Base-by-base conservation (phyloP, 2,113 vertebrate species). In the Ramphastos sulfuratus region DNA sequence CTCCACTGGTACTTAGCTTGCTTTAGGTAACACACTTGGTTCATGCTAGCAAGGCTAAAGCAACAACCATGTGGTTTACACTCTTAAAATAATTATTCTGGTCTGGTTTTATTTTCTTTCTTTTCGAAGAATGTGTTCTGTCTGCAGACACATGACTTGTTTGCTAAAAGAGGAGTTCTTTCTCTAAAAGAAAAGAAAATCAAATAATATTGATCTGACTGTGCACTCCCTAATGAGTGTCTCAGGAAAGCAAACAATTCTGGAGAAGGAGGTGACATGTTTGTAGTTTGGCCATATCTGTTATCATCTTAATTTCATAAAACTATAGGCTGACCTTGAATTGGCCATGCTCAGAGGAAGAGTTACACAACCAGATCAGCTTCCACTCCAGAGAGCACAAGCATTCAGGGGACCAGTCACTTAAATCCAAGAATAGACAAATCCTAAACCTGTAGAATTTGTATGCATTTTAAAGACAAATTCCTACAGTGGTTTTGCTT, bases 151-250 rank as follows among this genome's bases (percentile, higher is more conserved):
- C 30, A 89, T 4, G 10, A 80, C 54, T 75, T 66, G 60, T 89
- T 89, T 66, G 66, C 66, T 46, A 46, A 81, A 90, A 74, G 56
- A 83, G 4, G 52, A 83, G 4, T 70, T 52, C 31, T 63, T 82
- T 79, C 70, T 89, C 66, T 44, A 59, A 79, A 80, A 78, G 31
- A 71, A 86, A 91, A 84, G 28, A 71, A 95, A 94, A 87, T 67
- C 79, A 87, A 87, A 96, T 81, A 83, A 13, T 89, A 90, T 91
- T 88, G 87, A 93, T 95, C 58, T 85, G 60, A 35, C 82, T 86
- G 63, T 83, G 15, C 61, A 56, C 52, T 93, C 93, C 20, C n/a
- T 87, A 84, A 66, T 0, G 4, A 82, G 30, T 14, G 4, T 75
- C 71, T 88, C 65, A 61, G 52, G 61, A 92, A 85, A 88, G 39